Conservation (phyloP, 2,797 vertebrate species). For the Iguana delicatissima region DNA sequence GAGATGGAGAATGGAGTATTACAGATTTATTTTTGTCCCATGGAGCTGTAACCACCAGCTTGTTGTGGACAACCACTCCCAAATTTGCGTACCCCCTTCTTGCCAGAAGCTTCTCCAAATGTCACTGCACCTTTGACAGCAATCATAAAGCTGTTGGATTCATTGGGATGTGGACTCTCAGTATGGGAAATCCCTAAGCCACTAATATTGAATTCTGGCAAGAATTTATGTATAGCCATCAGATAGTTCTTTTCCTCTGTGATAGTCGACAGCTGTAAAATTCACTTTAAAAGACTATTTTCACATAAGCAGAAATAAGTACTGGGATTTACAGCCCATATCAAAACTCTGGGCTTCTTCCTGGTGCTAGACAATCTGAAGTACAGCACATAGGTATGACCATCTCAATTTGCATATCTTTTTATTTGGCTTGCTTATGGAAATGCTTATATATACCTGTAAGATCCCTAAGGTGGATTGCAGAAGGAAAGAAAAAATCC, state of each 20-base stretch:
- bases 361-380: neutral
- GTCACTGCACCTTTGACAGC: constrained; percentile 46
- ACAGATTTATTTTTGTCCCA: neutral
- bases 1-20: constrained; percentile 17
- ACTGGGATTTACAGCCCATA: neutral
- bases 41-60: neutral
- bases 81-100: neutral
- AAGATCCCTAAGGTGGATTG: neutral
- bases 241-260: neutral
- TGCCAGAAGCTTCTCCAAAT: constrained; percentile 41
- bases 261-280: constrained; percentile 20
- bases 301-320: neutral
- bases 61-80: neutral
- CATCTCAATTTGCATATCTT: neutral
- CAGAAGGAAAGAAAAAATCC: neutral
- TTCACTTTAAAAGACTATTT: neutral
- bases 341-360: neutral
- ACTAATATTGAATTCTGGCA: constrained; percentile 23
- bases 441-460: neutral
- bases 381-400: no score
- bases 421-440: neutral
- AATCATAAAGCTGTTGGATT: constrained; percentile 43
- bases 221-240: neutral
- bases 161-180: neutral
- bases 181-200: constrained; percentile 37